Evolutionary conservation across 2,888 invertebrate genomes (phyloP).

Genomic region (Penaeus monodon): DNA sequence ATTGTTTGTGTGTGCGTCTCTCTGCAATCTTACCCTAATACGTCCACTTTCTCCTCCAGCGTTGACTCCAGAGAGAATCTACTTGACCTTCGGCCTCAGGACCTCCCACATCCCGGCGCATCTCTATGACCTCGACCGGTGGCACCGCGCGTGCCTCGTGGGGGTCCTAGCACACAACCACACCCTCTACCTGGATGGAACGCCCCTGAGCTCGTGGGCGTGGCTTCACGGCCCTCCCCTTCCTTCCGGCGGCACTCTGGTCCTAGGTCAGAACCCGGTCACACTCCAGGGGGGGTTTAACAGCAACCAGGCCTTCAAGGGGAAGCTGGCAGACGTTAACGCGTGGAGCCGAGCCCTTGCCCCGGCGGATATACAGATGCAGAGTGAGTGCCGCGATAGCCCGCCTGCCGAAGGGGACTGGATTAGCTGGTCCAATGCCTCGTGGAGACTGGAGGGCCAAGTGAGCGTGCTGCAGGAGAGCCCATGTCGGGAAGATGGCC

Average conservation of each 20-base stretch:
- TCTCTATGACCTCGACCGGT: too few relatives aligned
- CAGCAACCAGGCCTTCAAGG: constrained; percentile 14
- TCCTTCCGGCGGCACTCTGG: constrained; percentile 28
- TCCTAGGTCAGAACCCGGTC: constrained; percentile 32
- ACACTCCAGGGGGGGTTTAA: constrained; percentile 18
- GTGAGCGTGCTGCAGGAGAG: not conserved
- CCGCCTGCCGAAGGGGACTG: constrained; percentile 19
- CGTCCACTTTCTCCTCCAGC: too few relatives aligned
- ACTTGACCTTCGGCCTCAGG: too few relatives aligned
- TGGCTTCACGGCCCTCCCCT: constrained; percentile 9
- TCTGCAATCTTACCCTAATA: too few relatives aligned
- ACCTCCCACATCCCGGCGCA: too few relatives aligned
- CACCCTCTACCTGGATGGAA: constrained; percentile 41
- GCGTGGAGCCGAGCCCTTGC: constrained; percentile 33
- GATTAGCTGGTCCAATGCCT: constrained; percentile 27
- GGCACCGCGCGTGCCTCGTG: not conserved
- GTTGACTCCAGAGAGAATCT: too few relatives aligned
- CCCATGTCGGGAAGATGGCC: not conserved
- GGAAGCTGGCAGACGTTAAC: constrained; percentile 28
- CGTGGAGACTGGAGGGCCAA: constrained; percentile 26
- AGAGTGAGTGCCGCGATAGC: not conserved
- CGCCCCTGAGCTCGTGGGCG: constrained; percentile 7
- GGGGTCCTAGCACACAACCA: constrained; percentile 22
- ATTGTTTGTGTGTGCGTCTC: too few relatives aligned
- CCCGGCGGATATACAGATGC: not conserved